phyloP scores from a whole-genome alignment of 2,888 invertebrate species.

The Leptinotarsa peninsularis region DNA sequence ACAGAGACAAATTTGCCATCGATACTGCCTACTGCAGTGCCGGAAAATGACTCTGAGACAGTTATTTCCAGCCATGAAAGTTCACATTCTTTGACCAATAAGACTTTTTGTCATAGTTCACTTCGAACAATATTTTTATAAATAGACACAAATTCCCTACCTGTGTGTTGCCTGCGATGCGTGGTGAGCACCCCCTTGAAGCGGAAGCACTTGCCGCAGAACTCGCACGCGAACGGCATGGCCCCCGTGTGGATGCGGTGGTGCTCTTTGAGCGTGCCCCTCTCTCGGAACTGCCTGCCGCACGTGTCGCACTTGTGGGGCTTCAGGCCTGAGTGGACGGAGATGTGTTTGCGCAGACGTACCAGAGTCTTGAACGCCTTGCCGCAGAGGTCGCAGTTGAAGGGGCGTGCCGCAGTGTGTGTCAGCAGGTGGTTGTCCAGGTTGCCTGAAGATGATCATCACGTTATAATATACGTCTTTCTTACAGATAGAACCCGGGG shows the following conservation, averaged over 20 bases:
- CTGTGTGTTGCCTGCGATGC: slow-evolving; percentile 80
- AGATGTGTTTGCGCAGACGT: slow-evolving; percentile 69
- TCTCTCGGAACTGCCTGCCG: slow-evolving; percentile 74
- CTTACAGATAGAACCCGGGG: too few relatives aligned
- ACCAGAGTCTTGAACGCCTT: slow-evolving; percentile 72
- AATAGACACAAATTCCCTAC: slow-evolving; percentile 29
- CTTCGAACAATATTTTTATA: neutral
- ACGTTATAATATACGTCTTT: too few relatives aligned
- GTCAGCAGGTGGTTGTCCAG: slow-evolving; percentile 71
- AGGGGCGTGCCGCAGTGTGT: slow-evolving; percentile 68
- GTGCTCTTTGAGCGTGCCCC: slow-evolving; percentile 80
- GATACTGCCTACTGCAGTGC: too few relatives aligned
- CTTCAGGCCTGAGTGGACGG: slow-evolving; percentile 71
- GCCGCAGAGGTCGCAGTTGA: slow-evolving; percentile 67
- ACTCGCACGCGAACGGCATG: slow-evolving; percentile 82
- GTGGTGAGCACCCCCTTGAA: slow-evolving; percentile 82
- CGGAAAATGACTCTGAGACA: too few relatives aligned
- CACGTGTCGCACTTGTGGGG: slow-evolving; percentile 74
- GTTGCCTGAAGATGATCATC: slow-evolving; percentile 55
- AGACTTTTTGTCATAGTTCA: neutral
- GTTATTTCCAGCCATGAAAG: too few relatives aligned
- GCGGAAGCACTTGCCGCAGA: slow-evolving; percentile 80
- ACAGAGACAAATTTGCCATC: too few relatives aligned
- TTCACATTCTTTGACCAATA: too few relatives aligned
- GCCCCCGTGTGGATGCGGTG: slow-evolving; percentile 82